phyloP scores from a whole-genome alignment of 2,888 invertebrate genomes.

The Hypolimnas misippus region DNA sequence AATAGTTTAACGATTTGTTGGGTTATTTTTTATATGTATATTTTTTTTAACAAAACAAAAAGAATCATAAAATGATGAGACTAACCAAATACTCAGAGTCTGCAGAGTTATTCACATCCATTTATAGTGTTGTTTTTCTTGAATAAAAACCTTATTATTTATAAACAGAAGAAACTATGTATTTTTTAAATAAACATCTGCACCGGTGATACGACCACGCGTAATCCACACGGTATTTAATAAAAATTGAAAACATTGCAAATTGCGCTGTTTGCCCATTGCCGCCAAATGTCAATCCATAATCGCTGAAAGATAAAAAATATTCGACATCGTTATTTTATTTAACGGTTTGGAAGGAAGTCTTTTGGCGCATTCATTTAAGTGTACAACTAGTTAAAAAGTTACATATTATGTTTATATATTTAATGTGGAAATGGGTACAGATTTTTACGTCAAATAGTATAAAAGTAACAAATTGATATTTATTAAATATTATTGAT shows the following conservation, averaged over 20 bases:
- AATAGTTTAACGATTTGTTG: neutral
- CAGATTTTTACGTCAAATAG: no score
- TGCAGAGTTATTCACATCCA: neutral
- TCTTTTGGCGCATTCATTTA: no score
- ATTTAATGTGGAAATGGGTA: no score
- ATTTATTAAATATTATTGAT: no score
- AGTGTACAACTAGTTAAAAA: no score
- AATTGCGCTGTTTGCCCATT: neutral
- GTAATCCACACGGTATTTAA: neutral
- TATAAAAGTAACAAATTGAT: no score
- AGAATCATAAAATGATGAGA: neutral
- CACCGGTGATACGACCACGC: neutral
- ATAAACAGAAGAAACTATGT: neutral
- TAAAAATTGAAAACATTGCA: conserved; percentile 9
- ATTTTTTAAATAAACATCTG: neutral
- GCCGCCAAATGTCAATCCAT: conserved; percentile 1
- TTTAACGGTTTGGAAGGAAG: no score
- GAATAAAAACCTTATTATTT: neutral
- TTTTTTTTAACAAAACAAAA: neutral
- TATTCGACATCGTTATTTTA: no score
- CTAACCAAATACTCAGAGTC: neutral
- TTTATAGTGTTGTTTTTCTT: neutral
- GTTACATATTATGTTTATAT: no score
- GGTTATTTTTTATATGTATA: conserved; percentile 2
- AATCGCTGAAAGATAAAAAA: neutral